These are phyloP conservation scores for Misgurnus mizolepis DNA, from an alignment of 2,113 vertebrate species.

Conservation along the genomic window DNA sequence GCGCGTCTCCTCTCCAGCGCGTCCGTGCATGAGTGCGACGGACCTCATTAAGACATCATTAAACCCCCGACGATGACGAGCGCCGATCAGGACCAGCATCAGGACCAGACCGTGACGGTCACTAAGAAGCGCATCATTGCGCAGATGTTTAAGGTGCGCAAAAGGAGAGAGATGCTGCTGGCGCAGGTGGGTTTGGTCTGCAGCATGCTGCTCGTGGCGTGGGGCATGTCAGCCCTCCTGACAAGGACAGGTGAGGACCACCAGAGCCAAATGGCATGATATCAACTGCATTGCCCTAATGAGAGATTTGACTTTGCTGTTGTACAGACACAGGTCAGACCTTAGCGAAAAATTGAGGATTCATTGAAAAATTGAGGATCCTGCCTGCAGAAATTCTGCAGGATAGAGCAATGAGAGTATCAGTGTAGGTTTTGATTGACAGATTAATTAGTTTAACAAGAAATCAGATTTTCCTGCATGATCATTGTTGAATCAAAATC, in stretches of 20 bases:
- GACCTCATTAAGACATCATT: background rate
- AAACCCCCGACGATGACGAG: constrained; percentile 24
- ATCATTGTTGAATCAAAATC: too few relatives aligned
- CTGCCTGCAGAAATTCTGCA: too few relatives aligned
- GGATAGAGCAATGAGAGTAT: too few relatives aligned
- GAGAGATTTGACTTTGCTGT: background rate
- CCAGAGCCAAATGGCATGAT: background rate
- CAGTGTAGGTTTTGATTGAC: too few relatives aligned
- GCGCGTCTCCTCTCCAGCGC: constrained; percentile 4
- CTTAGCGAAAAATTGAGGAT: too few relatives aligned
- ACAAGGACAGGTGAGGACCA: constrained; percentile 84
- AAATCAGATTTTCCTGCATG: too few relatives aligned
- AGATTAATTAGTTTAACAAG: too few relatives aligned
- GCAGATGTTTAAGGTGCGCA: constrained; percentile 89
- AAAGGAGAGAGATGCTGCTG: constrained; percentile 88
- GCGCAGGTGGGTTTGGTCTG: constrained; percentile 91
- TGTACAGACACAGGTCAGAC: background rate
- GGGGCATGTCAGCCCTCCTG: constrained; percentile 83
- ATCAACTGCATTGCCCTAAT: background rate
- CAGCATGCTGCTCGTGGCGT: constrained; percentile 85
- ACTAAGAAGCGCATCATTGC: constrained; percentile 74
- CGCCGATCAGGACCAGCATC: constrained; percentile 61
- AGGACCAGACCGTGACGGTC: constrained; percentile 60
- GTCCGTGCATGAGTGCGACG: background rate
- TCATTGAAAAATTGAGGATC: too few relatives aligned